A percentile compares a stretch with the other conserved stretches of the same genome.
phyloP scores from a whole-genome alignment of 2,888 invertebrate genomes.

The Hanleya hanleyi region DNA sequence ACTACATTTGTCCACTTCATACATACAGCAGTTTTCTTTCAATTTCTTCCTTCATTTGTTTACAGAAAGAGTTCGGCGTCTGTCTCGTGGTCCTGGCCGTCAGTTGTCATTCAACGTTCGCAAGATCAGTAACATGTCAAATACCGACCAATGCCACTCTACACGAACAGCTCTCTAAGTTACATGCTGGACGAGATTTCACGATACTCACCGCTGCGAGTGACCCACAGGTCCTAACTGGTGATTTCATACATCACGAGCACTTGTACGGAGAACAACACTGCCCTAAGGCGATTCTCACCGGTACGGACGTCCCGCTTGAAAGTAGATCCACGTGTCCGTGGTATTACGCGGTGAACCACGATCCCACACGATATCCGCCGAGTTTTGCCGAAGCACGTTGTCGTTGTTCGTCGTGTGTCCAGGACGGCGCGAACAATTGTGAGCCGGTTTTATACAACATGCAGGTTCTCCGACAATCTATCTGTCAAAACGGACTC shows the following conservation, averaged over 20 bases:
- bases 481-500: neutral
- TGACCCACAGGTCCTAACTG: too few relatives aligned
- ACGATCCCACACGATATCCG: slow-evolving; percentile 22
- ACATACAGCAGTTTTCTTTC: too few relatives aligned
- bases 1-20: too few relatives aligned
- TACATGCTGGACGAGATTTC: too few relatives aligned
- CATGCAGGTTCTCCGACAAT: neutral
- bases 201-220: too few relatives aligned
- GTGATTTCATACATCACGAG: neutral
- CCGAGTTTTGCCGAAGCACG: slow-evolving; percentile 21
- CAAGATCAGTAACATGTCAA: too few relatives aligned
- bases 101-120: too few relatives aligned
- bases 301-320: slow-evolving; percentile 6
- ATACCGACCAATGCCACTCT: too few relatives aligned
- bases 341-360: slow-evolving; percentile 30
- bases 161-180: too few relatives aligned
- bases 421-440: slow-evolving; percentile 7
- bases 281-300: slow-evolving; percentile 17
- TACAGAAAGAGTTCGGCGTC: too few relatives aligned
- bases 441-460: slow-evolving; percentile 7
- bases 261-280: neutral
- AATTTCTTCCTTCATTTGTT: too few relatives aligned
- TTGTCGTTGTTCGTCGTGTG: slow-evolving; percentile 15
- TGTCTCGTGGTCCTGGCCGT: too few relatives aligned
- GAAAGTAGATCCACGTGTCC: slow-evolving; percentile 35